A percentile compares a stretch with the other conserved stretches of the same genome.
Conservation (phyloP, 2,888 invertebrate genomes). For the Drosophila longiperda region DNA sequence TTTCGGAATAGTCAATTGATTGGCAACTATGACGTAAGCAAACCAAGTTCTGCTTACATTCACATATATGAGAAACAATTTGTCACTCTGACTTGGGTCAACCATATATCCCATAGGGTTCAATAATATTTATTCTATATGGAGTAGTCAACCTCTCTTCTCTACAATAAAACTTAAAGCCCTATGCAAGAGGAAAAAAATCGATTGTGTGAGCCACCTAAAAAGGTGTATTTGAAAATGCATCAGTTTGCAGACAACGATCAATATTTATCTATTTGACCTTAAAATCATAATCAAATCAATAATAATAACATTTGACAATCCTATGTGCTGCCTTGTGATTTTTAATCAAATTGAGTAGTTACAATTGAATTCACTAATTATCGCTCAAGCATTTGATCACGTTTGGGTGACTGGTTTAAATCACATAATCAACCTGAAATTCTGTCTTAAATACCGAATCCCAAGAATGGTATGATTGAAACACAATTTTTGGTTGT, state of each 20-base stretch:
- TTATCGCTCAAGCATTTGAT: neutral
- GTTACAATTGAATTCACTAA: neutral
- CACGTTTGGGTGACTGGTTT: neutral
- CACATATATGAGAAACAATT: no score
- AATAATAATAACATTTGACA: neutral
- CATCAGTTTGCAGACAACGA: neutral
- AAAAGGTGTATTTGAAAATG: neutral
- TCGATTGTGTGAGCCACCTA: neutral
- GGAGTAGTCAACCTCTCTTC: rapidly evolving
- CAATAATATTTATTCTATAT: neutral
- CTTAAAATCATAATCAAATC: neutral
- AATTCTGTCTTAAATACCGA: neutral
- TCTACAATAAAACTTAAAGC: neutral
- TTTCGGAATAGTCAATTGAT: no score
- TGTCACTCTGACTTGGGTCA: no score
- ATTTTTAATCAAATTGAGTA: neutral
- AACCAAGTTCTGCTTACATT: no score
- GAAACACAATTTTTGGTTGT: neutral
- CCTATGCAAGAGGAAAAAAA: neutral
- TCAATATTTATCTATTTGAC: neutral
- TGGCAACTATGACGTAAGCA: no score
- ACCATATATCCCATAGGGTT: no score
- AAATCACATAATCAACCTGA: neutral
- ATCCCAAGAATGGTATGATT: neutral
- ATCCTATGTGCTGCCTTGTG: neutral